Evolutionary conservation across 2,113 vertebrate genomes (phyloP).

Genomic region (Nematolebias whitei): DNA sequence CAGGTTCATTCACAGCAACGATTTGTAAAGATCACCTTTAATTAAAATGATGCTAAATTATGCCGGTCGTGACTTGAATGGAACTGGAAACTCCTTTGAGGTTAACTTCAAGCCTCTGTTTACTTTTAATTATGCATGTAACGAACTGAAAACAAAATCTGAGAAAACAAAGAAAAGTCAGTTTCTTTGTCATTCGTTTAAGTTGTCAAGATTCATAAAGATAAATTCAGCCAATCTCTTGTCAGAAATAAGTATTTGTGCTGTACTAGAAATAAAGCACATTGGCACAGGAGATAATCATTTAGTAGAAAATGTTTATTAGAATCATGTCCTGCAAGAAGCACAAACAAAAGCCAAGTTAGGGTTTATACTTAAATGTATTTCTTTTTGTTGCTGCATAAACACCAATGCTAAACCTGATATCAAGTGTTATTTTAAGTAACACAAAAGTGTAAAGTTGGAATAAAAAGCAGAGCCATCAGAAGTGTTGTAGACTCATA

Average conservation of each 20-base stretch:
- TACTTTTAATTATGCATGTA: conserved; percentile 2
- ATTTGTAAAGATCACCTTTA: background rate
- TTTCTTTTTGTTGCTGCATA: conserved; percentile 12
- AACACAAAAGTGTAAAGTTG: background rate
- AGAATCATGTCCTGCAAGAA: conserved; percentile 23
- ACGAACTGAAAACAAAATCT: conserved; percentile 8
- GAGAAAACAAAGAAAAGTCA: background rate
- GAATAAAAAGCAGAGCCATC: too few species aligned
- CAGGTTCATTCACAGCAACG: background rate
- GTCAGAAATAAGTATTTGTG: conserved; percentile 6
- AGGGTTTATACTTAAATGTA: conserved; percentile 17
- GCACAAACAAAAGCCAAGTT: conserved; percentile 8
- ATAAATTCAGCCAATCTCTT: conserved; percentile 10
- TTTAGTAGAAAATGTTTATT: conserved; percentile 10
- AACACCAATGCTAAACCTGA: background rate
- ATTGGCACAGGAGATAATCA: conserved; percentile 18
- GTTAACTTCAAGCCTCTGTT: background rate
- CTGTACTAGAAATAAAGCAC: conserved; percentile 1
- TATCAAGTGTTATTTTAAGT: background rate
- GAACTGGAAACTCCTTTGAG: background rate
- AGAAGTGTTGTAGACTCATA: too few species aligned
- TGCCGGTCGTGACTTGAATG: background rate
- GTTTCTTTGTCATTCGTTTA: background rate
- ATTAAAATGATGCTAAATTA: background rate
- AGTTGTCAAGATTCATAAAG: conserved; percentile 9